Evolutionary conservation across 2,113 vertebrate species (phyloP).

Genomic region (Scalopus aquaticus): DNA sequence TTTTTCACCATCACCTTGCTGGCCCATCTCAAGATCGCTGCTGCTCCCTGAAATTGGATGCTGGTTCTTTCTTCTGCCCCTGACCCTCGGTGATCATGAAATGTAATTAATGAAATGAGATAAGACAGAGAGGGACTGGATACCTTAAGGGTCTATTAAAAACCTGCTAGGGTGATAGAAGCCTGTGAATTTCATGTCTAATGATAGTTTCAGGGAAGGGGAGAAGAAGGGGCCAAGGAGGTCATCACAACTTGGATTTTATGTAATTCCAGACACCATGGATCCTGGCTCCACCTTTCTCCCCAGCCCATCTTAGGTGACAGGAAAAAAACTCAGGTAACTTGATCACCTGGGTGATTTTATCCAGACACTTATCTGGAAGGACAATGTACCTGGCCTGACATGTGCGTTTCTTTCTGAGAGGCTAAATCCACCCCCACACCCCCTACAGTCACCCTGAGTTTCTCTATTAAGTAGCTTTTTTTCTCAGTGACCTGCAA

Average conservation of each 20-base stretch:
- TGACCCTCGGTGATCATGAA: conserved; percentile 81
- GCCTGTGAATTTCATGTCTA: conserved; percentile 82
- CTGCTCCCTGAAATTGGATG: conserved; percentile 81
- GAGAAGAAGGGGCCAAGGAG: conserved; percentile 58
- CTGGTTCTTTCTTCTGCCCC: conserved; percentile 76
- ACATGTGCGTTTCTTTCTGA: neutral
- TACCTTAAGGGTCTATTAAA: conserved; percentile 79
- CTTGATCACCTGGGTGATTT: neutral
- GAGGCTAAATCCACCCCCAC: neutral
- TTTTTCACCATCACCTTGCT: conserved; percentile 65
- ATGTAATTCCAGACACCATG: conserved; percentile 59
- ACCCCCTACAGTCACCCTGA: neutral
- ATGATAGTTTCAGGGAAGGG: conserved; percentile 78
- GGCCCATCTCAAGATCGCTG: conserved; percentile 70
- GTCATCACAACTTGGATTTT: conserved; percentile 78
- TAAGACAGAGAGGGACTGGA: conserved; percentile 76
- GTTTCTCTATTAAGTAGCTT: neutral
- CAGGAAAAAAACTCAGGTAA: conserved; percentile 23
- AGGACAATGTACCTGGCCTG: neutral
- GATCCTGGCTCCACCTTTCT: conserved; percentile 22
- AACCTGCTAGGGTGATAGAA: conserved; percentile 82
- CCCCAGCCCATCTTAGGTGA: conserved; percentile 39
- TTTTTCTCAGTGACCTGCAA: neutral
- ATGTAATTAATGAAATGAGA: conserved; percentile 86
- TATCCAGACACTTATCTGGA: neutral